phyloP scores from a whole-genome alignment of 2,888 invertebrate species.

The Neoitamus cyanurus region DNA sequence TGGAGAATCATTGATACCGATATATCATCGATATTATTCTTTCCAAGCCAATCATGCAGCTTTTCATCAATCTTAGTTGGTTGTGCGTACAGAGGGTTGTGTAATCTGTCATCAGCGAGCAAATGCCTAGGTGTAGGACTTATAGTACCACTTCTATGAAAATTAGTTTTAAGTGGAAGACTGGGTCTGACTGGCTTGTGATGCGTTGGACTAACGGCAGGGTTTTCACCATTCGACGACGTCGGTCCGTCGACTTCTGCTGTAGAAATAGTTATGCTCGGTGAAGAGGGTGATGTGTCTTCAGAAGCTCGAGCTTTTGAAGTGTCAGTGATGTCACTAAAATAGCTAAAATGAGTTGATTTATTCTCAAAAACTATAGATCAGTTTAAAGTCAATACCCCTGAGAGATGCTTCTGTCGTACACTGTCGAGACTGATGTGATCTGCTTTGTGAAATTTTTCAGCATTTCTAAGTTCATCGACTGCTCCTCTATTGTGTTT shows the following conservation, averaged over 20 bases:
- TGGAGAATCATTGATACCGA: slow-evolving; percentile 75
- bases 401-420: slow-evolving; percentile 54
- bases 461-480: slow-evolving; percentile 72
- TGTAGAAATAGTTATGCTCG: slow-evolving; percentile 33
- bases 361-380: not conserved
- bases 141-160: not conserved
- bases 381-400: slow-evolving; percentile 50
- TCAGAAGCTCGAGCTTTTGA: slow-evolving; percentile 41
- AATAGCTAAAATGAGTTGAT: slow-evolving; percentile 51
- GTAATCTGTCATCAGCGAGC: slow-evolving; percentile 52
- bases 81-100: slow-evolving; percentile 22
- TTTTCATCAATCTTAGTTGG: slow-evolving; percentile 67
- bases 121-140: slow-evolving; percentile 52
- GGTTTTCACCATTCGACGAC: slow-evolving; percentile 3
- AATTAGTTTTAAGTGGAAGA: slow-evolving; percentile 42
- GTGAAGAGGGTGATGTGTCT: slow-evolving; percentile 48
- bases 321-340: slow-evolving; percentile 53
- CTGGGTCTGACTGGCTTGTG: slow-evolving; percentile 59
- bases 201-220: slow-evolving; percentile 52
- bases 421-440: slow-evolving; percentile 48
- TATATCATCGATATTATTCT: slow-evolving; percentile 75
- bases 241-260: slow-evolving; percentile 48
- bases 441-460: slow-evolving; percentile 65
- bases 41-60: slow-evolving; percentile 78
- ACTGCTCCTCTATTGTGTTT: slow-evolving; percentile 77